A percentile compares a stretch with the other conserved stretches of the same genome.
Evolutionary conservation across 2,888 invertebrate species (phyloP).

Genomic region (Drosophila algonquin): DNA sequence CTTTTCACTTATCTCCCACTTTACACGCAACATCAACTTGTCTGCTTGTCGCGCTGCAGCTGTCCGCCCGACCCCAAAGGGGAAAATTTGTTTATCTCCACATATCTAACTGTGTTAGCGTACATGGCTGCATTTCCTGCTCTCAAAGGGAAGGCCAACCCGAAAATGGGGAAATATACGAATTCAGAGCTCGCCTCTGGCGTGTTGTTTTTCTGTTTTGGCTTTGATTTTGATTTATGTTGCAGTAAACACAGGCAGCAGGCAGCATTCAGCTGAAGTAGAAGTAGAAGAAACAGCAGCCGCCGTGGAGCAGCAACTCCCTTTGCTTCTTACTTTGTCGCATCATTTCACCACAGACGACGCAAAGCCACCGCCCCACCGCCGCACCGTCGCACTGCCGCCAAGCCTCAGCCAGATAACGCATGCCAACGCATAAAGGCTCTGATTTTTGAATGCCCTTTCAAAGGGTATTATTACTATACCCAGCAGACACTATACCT

Average conservation of each 20-base stretch:
- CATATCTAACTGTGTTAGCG: conserved; percentile 63
- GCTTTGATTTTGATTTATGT: conserved; percentile 77
- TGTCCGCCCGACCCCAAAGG: conserved; percentile 34
- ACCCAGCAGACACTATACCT: no score
- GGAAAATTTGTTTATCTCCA: conserved; percentile 62
- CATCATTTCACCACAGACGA: conserved; percentile 68
- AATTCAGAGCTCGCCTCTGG: conserved; percentile 26
- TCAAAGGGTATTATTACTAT: background rate
- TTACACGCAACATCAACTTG: conserved; percentile 35
- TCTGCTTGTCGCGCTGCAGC: conserved; percentile 32
- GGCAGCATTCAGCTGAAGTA: conserved; percentile 32
- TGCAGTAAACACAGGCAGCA: conserved; percentile 57
- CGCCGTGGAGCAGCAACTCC: conserved; percentile 50
- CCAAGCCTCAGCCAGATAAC: conserved; percentile 38
- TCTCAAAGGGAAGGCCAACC: conserved; percentile 32
- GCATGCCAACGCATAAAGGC: conserved; percentile 59
- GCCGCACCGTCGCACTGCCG: conserved; percentile 18
- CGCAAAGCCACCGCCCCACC: conserved; percentile 15
- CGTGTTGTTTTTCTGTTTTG: conserved; percentile 54
- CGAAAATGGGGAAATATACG: conserved; percentile 35
- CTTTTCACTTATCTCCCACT: conserved; percentile 36
- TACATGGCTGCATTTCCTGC: conserved; percentile 64
- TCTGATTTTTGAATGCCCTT: conserved; percentile 10
- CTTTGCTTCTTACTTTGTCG: conserved; percentile 77
- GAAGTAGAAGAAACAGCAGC: conserved; percentile 37